Evolutionary conservation across 2,888 invertebrate species (phyloP), one percentile per base, ranked within the genome.

Genomic region (Sarcophaga caerulescens): DNA sequence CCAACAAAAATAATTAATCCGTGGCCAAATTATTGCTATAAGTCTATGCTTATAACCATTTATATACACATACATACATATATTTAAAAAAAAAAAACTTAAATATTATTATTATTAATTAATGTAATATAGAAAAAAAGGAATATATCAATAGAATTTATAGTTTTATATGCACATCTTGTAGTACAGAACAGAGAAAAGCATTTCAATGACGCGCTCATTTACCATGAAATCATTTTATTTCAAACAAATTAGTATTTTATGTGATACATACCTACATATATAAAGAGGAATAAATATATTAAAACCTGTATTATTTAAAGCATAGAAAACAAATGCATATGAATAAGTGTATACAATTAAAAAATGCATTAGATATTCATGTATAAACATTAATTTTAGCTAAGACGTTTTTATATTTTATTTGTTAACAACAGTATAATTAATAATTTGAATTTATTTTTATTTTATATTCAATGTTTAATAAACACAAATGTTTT

Each of bases 1-100:
- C 82, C 79, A 76, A 80, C 73, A 76, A n/a, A 76, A 63, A 79
- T 68, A 85, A 57, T 70, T 62, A 86, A 84, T 84, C 74, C 78
- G 86, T 86, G 84, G 86, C 84, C 86, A 86, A 86, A 86, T 75
- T 81, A 81, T 74, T 74, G 80, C 47, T 74, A 78, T 81, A 86
- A 83, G 65, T 74, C 21, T 21, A 83, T 69, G 69, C 73, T 83
- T 62, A 75, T 66, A 80, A 80, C 23, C 14, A 78, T 52, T 52
- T 52, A 52, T 52, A 35, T 35, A 35, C 35, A 35, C 35, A 35
- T 47, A 14, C 14, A 47, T 1, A 14, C 17, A 47, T 66, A 19
- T 62, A 44, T 25, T 62, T 63, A 14, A 17, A 74, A 5, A 23
- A 60, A 57, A 44, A 21, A 78, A n/a, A n/a, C n/a, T 14, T 47